These are phyloP conservation scores for Marmota flaviventris DNA, from an alignment of 2,113 vertebrate species.

Conservation along the genomic window DNA sequence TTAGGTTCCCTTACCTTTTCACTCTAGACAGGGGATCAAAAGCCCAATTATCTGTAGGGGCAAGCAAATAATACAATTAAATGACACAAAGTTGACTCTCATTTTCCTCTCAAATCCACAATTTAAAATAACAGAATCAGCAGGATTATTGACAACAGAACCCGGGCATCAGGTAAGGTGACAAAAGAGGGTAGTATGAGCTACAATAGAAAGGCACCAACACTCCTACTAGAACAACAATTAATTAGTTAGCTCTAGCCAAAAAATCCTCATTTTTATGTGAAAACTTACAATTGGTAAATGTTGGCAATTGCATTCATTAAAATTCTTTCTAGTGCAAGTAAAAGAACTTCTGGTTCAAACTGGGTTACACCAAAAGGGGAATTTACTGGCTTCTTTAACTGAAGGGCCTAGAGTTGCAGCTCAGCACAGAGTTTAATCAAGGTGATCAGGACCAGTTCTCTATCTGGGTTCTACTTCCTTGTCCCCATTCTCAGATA, in stretches of 20 bases:
- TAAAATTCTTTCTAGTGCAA: slow-evolving; percentile 22
- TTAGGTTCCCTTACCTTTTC: neutral
- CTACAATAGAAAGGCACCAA: neutral
- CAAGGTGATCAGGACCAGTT: neutral
- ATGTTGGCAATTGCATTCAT: slow-evolving; percentile 1
- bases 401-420: neutral
- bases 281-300: neutral
- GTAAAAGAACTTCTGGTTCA: slow-evolving; percentile 41
- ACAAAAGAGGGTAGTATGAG: neutral
- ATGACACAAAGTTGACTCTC: neutral
- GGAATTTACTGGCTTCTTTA: neutral
- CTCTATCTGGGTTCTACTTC: neutral
- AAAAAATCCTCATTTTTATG: neutral
- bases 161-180: neutral
- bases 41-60: neutral
- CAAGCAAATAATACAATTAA: neutral
- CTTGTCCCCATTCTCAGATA: neutral
- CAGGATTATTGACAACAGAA: neutral
- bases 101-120: neutral
- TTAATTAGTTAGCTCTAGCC: neutral
- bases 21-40: neutral
- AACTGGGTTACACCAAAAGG: neutral
- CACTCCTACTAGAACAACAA: neutral
- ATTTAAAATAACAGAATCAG: neutral
- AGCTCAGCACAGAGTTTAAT: neutral